phyloP scores from a whole-genome alignment of 2,113 vertebrate species.

The Falcunculus frontatus region DNA sequence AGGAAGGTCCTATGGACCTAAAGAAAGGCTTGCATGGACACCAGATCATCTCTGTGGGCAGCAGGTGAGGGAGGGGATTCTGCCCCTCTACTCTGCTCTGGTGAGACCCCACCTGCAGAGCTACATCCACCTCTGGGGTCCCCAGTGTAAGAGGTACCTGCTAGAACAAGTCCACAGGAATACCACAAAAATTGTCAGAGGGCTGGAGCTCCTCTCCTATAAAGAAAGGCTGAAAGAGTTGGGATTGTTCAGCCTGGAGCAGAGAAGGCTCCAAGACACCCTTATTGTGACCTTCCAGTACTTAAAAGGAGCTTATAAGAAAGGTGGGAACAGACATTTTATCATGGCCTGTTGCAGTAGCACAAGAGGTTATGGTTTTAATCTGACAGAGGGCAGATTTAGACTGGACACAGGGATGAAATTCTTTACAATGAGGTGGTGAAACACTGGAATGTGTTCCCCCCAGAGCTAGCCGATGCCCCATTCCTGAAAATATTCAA shows the following conservation, averaged over 20 bases:
- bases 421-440: fast-evolving
- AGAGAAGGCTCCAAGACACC: background rate
- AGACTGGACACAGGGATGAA: background rate
- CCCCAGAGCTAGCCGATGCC: background rate
- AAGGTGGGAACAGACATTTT: background rate
- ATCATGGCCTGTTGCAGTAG: background rate
- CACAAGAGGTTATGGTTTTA: background rate
- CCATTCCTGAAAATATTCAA: background rate
- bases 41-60: background rate
- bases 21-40: background rate
- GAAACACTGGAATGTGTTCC: background rate
- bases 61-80: background rate
- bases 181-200: background rate
- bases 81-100: background rate
- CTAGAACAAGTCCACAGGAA: background rate
- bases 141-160: background rate
- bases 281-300: background rate
- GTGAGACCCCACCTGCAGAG: background rate
- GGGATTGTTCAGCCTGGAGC: background rate
- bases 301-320: background rate
- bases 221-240: background rate
- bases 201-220: background rate
- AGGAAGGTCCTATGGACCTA: background rate
- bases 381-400: background rate
- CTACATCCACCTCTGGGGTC: background rate